These are phyloP conservation scores for Lagopus muta DNA, from an alignment of 2,113 vertebrate genomes.

Conservation along the genomic window DNA sequence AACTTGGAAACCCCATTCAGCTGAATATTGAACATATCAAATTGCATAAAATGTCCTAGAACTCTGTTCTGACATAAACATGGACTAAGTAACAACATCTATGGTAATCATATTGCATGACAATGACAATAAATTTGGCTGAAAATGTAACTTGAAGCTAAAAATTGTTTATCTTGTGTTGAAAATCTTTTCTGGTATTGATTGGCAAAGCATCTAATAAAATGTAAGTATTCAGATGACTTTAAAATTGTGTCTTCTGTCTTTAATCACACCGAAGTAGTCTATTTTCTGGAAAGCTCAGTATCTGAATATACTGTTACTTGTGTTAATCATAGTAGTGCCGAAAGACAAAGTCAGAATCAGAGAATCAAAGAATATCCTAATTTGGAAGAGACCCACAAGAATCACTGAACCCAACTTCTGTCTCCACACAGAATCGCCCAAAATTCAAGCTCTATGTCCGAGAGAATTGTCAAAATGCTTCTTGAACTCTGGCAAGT, in stretches of 20 bases:
- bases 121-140: background rate
- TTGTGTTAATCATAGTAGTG: background rate
- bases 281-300: background rate
- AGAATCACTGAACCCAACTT: background rate
- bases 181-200: background rate
- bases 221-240: background rate
- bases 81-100: background rate
- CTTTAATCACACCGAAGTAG: background rate
- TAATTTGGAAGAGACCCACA: background rate
- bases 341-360: background rate
- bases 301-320: background rate
- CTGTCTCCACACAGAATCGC: background rate
- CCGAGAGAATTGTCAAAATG: background rate
- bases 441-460: background rate
- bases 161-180: background rate
- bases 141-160: background rate
- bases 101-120: background rate
- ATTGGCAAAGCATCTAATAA: background rate
- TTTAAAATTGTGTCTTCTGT: background rate
- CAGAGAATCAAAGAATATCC: background rate
- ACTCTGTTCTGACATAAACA: background rate
- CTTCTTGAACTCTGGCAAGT: background rate
- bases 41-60: background rate
- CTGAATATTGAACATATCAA: background rate
- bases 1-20: background rate